Evolutionary conservation across 2,797 vertebrate species (phyloP).

Genomic region (Periophthalmus magnuspinnatus): DNA sequence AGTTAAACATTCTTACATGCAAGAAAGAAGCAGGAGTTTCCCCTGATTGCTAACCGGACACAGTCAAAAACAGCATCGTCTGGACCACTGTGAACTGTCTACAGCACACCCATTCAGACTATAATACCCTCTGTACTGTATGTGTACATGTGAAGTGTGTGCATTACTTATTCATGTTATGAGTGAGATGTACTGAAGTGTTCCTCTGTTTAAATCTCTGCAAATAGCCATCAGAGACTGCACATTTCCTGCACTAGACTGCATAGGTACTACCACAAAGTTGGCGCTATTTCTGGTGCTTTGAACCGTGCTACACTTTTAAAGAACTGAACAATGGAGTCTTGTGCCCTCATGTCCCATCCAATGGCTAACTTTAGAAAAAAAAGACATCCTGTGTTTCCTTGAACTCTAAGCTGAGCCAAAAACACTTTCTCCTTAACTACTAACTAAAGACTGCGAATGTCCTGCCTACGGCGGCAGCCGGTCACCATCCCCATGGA

Average conservation of each 20-base stretch:
- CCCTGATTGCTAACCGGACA: constrained; percentile 37
- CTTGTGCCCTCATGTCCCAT: constrained; percentile 78
- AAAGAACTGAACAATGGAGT: constrained; percentile 66
- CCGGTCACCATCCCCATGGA: constrained; percentile 98
- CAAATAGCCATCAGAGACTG: constrained; percentile 29
- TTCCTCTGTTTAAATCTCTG: constrained; percentile 34
- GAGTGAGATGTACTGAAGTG: constrained; percentile 53
- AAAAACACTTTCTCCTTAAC: constrained; percentile 41
- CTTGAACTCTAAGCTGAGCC: constrained; percentile 35
- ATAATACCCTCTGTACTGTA: constrained; percentile 43
- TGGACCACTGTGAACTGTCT: constrained; percentile 42
- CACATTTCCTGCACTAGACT: constrained; percentile 39
- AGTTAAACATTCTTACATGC: constrained; percentile 38
- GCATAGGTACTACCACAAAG: constrained; percentile 43
- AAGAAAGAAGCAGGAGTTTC: constrained; percentile 44
- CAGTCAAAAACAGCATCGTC: constrained; percentile 36
- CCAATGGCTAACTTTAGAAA: constrained; percentile 75
- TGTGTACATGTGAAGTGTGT: constrained; percentile 50
- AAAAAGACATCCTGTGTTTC: constrained; percentile 26
- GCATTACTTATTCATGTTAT: constrained; percentile 57
- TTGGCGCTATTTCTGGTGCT: constrained; percentile 44
- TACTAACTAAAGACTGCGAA: constrained; percentile 62
- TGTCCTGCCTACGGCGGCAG: constrained; percentile 98
- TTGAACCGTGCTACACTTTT: constrained; percentile 48
- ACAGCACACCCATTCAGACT: constrained; percentile 10